Evolutionary conservation across 2,797 vertebrate species (phyloP).

Genomic region (Lycodopsis pacificus): DNA sequence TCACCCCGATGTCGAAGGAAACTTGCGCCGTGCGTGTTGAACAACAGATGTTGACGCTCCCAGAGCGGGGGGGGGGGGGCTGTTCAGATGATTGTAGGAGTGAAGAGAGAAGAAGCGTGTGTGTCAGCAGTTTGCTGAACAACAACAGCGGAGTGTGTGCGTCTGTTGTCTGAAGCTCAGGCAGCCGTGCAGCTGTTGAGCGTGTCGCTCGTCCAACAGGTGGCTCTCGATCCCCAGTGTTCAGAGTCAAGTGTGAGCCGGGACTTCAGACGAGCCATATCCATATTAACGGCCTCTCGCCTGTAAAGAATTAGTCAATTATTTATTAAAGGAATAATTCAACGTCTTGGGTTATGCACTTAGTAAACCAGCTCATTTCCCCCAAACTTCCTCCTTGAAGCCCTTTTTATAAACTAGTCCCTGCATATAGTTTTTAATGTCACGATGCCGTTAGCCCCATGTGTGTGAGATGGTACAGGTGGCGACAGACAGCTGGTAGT

Average conservation of each 20-base stretch:
- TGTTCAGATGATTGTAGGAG: slow-evolving; percentile 45
- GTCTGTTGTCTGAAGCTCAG: slow-evolving; percentile 49
- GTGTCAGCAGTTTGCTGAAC: slow-evolving; percentile 59
- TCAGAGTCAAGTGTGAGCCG: slow-evolving; percentile 30
- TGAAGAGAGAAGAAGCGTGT: not conserved
- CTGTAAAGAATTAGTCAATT: not conserved
- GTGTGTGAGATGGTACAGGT: slow-evolving; percentile 1
- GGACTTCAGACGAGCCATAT: not conserved
- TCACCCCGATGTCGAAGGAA: not conserved
- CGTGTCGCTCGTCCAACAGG: slow-evolving; percentile 75
- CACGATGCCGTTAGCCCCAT: too few relatives aligned
- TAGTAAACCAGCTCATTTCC: not conserved
- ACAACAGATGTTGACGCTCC: not conserved
- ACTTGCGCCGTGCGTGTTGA: slow-evolving; percentile 1
- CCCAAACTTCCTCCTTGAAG: not conserved
- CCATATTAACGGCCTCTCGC: not conserved
- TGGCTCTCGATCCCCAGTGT: slow-evolving; percentile 57
- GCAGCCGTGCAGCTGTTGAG: slow-evolving; percentile 74
- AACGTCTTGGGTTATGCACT: not conserved
- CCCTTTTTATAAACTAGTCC: not conserved
- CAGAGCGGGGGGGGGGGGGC: too few relatives aligned
- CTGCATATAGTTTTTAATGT: not conserved
- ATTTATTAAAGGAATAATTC: not conserved
- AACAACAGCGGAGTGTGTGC: slow-evolving; percentile 40
- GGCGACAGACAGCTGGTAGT: slow-evolving; percentile 35